Percentiles rank a stretch among this genome's conserved stretches.
phyloP scores from a whole-genome alignment of 2,797 vertebrate species.

The Pseudotriccus pelzelni region DNA sequence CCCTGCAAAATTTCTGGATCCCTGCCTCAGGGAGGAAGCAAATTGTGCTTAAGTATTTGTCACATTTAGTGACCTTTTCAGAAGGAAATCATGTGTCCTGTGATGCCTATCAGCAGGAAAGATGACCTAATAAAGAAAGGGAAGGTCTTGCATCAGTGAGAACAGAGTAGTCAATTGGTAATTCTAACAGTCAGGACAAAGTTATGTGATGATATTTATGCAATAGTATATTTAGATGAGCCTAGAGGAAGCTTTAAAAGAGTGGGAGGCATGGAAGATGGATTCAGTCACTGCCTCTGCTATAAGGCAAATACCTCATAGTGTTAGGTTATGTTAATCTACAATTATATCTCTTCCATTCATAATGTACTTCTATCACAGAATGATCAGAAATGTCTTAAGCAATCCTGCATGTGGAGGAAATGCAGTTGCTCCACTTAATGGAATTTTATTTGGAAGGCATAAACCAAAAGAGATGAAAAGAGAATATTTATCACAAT shows the following conservation, averaged over 20 bases:
- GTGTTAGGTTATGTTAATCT: not conserved
- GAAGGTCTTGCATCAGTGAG: constrained; percentile 34
- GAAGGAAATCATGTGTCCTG: constrained; percentile 49
- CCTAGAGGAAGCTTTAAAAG: not conserved
- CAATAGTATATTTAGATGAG: not conserved
- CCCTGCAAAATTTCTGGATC: not conserved
- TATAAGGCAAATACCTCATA: not conserved
- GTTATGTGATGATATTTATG: not conserved
- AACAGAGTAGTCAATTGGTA: constrained; percentile 14
- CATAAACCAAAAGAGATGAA: constrained; percentile 7
- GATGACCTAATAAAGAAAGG: constrained; percentile 6
- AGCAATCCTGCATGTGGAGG: not conserved
- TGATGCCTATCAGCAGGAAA: constrained; percentile 32
- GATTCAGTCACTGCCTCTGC: not conserved
- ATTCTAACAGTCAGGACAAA: constrained; percentile 1
- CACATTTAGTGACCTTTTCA: constrained; percentile 57
- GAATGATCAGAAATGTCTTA: not conserved
- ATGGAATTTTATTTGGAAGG: constrained; percentile 9
- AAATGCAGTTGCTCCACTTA: not conserved
- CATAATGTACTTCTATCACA: not conserved
- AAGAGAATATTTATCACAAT: constrained; percentile 23
- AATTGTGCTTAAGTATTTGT: constrained; percentile 38
- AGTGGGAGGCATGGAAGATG: not conserved
- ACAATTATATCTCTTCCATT: not conserved
- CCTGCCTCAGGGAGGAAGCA: constrained; percentile 32